Percentiles rank a stretch among this genome's conserved stretches.
Evolutionary conservation across 2,888 invertebrate species (phyloP).

Genomic region (Conchocele bisecta): DNA sequence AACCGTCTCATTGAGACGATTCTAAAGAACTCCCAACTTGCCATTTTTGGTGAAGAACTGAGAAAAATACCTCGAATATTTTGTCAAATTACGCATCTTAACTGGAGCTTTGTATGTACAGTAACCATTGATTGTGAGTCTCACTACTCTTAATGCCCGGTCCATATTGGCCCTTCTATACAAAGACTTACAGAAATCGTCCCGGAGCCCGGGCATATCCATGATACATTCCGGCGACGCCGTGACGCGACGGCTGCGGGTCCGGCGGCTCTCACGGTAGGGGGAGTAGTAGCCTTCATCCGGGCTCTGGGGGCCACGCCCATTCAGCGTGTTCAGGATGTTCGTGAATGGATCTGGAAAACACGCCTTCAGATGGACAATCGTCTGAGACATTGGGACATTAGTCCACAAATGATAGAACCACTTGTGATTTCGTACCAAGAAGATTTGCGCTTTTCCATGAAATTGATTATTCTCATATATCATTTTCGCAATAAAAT

Average conservation of each 20-base stretch:
- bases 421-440: background rate
- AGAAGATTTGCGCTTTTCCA: background rate
- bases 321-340: slow-evolving; percentile 20
- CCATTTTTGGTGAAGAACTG: too few species aligned
- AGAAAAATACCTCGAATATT: too few species aligned
- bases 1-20: too few species aligned
- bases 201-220: slow-evolving; percentile 66
- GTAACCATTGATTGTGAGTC: too few species aligned
- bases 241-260: slow-evolving; percentile 39
- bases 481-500: too few species aligned
- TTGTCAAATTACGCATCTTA: too few species aligned
- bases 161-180: too few species aligned
- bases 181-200: slow-evolving; percentile 68
- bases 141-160: too few species aligned
- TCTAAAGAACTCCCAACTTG: too few species aligned
- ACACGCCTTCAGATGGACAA: background rate
- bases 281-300: slow-evolving; percentile 55
- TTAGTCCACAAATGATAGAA: too few species aligned
- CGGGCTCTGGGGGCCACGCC: slow-evolving; percentile 38
- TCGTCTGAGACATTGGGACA: background rate
- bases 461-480: background rate
- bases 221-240: slow-evolving; percentile 63
- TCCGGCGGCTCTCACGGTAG: background rate
- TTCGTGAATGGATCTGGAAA: slow-evolving; percentile 47
- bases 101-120: too few species aligned